A percentile compares a stretch with the other conserved stretches of the same genome.
These are phyloP conservation scores for Melopsittacus undulatus DNA, from an alignment of 2,797 vertebrate species.

Conservation along the genomic window DNA sequence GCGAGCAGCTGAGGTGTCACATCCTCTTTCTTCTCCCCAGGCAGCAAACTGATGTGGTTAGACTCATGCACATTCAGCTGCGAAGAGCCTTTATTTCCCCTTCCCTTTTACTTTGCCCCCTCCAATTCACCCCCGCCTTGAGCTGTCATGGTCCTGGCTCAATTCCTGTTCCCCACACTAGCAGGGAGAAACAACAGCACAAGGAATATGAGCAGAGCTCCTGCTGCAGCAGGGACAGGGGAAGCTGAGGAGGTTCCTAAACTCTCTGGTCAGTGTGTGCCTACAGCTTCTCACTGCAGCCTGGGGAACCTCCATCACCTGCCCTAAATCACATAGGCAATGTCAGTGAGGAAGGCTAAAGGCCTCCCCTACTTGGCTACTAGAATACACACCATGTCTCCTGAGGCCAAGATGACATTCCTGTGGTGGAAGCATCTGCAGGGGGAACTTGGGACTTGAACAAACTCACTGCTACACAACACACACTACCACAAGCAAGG, in stretches of 20 bases:
- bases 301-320: rapidly evolving
- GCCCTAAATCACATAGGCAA: not conserved
- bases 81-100: not conserved
- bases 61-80: not conserved
- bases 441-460: not conserved
- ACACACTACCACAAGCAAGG: no score
- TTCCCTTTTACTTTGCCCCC: not conserved
- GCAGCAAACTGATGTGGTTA: not conserved
- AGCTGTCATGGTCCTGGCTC: not conserved
- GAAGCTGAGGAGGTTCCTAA: not conserved
- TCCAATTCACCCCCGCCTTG: not conserved
- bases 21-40: not conserved
- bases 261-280: not conserved
- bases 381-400: not conserved
- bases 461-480: not conserved
- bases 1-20: not conserved
- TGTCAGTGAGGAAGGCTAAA: not conserved
- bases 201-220: not conserved
- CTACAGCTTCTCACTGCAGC: not conserved
- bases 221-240: rapidly evolving
- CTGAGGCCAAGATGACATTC: not conserved
- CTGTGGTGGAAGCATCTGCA: slow-evolving; percentile 9
- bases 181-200: not conserved
- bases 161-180: not conserved
- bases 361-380: not conserved